Base-by-base conservation (phyloP, 1,140 invertebrate genomes). In the Meloidogyne chitwoodi region DNA sequence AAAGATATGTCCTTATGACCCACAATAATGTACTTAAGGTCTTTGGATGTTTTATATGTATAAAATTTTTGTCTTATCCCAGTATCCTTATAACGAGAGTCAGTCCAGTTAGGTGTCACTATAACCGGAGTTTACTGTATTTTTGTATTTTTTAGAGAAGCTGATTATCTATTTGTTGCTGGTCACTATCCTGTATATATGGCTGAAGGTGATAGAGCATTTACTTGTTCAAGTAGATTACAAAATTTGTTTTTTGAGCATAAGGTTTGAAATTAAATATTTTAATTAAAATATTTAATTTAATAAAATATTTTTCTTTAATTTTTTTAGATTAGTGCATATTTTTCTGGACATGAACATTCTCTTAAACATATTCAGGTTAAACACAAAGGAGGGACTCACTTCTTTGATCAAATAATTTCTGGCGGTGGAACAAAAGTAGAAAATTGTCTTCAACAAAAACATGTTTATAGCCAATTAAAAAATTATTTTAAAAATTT, bases 341-440 rank as follows among this genome's bases (percentile, higher is more conserved):
- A 73, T 64, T 63, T 73, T 16, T 48, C 70, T 34, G 70, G 70
- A 61, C 70, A 73, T 62, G 70, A 73, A 64, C 70, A 73, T 38
- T 63, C 61, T 19, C 22, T 73, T 61, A 73, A 73, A 24, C 12
- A 73, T 34, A 38, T 67, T n/a, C n/a, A 31, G 10, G 8, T 67
- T 6, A 0, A 0, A 31, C 4, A 48, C 3, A 19, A 16, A 11
- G 16, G 19, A 48, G 10, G 4, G 29, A 16, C 41, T 16, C 4
- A 4, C n/a, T n/a, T 3, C 5, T 56, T 56, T 22, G 0, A n/a
- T 56, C 65, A 67, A 10, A 19, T 73, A 63, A 48, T 73, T 8
- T 63, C 70, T 27, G 70, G 70, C 16, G 70, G 56, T 34, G 70
- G n/a, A 22, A 63, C 70, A 19, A 27, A 64, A 56, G 61, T 73